phyloP scores from a whole-genome alignment of 1,140 invertebrate genomes.

The Cydia pomonella region DNA sequence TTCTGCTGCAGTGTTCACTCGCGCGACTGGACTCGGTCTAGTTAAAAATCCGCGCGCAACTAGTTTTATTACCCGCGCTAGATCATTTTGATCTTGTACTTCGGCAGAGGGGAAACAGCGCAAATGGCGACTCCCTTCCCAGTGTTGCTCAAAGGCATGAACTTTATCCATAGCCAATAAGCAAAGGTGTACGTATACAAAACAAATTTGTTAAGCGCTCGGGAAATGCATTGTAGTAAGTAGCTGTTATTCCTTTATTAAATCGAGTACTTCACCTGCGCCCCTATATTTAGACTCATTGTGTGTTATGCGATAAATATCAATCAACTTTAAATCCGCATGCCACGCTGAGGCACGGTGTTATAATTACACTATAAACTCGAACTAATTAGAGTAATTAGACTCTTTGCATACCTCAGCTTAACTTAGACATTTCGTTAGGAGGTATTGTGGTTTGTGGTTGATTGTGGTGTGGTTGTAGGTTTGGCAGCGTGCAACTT shows the following conservation, averaged over 20 bases:
- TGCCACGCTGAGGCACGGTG: background rate
- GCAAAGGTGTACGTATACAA: background rate
- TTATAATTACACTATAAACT: background rate
- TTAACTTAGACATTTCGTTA: too few relatives aligned
- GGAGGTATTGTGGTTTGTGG: too few relatives aligned
- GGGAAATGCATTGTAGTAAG: background rate
- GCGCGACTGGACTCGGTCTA: too few relatives aligned
- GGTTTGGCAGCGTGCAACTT: too few relatives aligned
- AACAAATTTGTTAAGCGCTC: background rate
- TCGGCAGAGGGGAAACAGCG: too few relatives aligned
- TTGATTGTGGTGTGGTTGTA: too few relatives aligned
- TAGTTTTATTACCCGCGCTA: too few relatives aligned
- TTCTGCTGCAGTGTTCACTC: too few relatives aligned
- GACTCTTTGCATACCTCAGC: background rate
- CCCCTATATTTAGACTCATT: conserved; percentile 75
- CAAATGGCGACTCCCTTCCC: too few relatives aligned
- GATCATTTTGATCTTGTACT: too few relatives aligned
- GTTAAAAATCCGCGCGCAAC: too few relatives aligned
- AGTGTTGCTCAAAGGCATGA: too few relatives aligned
- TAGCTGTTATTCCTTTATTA: conserved; percentile 50
- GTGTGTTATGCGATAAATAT: conserved; percentile 59
- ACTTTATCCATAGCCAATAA: background rate
- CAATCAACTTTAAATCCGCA: conserved; percentile 43
- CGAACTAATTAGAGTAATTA: background rate
- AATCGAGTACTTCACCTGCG: conserved; percentile 58